Conservation (phyloP, 1,140 invertebrate species). For the Drosophila biarmipes region DNA sequence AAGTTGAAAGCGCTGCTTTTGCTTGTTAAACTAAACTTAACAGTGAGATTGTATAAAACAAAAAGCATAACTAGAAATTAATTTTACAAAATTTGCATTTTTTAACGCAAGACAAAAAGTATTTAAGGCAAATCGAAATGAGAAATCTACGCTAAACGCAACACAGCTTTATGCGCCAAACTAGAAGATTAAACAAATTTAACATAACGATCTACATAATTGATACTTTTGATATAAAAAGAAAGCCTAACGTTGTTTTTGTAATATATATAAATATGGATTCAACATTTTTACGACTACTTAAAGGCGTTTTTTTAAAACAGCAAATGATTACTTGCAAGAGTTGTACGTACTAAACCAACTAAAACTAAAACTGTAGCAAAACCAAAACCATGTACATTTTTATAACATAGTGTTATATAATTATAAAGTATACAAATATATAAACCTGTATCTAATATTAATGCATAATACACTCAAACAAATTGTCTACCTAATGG, state of each 20-base stretch:
- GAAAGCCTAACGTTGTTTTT: slow-evolving; percentile 68
- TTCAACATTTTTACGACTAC: slow-evolving; percentile 56
- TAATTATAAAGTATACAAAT: slow-evolving; percentile 66
- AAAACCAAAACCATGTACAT: slow-evolving; percentile 78
- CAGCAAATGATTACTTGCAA: slow-evolving; percentile 56
- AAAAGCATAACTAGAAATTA: slow-evolving; percentile 47
- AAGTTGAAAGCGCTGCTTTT: slow-evolving; percentile 70
- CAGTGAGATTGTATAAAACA: slow-evolving; percentile 62
- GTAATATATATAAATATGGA: slow-evolving; percentile 70
- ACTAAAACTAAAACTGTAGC: slow-evolving; percentile 70
- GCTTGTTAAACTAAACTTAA: slow-evolving; percentile 49
- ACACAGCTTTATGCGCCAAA: slow-evolving; percentile 82
- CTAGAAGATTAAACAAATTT: slow-evolving; percentile 77
- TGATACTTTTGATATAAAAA: slow-evolving; percentile 51
- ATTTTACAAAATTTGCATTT: slow-evolving; percentile 60
- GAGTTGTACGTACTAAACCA: slow-evolving; percentile 73
- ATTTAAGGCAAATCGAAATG: slow-evolving; percentile 74
- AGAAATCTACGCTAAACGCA: slow-evolving; percentile 75
- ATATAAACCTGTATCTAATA: slow-evolving; percentile 65
- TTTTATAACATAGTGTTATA: slow-evolving; percentile 71
- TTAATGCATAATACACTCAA: slow-evolving; percentile 79
- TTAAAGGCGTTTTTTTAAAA: slow-evolving; percentile 55
- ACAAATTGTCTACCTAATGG: slow-evolving; percentile 76
- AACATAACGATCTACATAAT: slow-evolving; percentile 53
- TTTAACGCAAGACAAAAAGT: slow-evolving; percentile 74